Percentiles rank a stretch among this genome's conserved stretches.
Conservation (phyloP, 2,113 vertebrate species). For the Suncus etruscus region DNA sequence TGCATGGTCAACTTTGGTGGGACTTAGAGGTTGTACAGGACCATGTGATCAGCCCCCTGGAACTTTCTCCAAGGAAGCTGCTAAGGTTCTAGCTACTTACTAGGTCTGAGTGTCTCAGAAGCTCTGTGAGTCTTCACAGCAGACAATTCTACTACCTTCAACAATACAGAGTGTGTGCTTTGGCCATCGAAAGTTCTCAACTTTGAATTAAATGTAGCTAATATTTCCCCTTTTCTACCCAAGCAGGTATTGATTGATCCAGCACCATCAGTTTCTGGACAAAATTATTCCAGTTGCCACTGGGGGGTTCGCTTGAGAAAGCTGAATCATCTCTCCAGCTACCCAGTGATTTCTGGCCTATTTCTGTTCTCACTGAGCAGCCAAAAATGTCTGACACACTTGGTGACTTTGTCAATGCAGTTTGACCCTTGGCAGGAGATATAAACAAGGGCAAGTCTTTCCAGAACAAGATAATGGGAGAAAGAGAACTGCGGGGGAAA, state of each 20-base stretch:
- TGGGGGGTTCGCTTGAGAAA: background rate
- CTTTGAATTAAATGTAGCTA: background rate
- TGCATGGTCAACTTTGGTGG: background rate
- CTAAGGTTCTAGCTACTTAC: background rate
- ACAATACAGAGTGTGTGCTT: background rate
- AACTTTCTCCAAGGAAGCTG: slow-evolving; percentile 4
- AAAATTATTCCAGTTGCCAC: background rate
- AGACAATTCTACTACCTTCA: background rate
- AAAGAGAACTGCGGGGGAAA: background rate
- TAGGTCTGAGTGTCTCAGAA: background rate
- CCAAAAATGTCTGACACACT: background rate
- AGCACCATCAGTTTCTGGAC: background rate
- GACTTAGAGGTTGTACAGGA: background rate
- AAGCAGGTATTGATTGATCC: slow-evolving; percentile 25
- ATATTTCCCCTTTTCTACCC: background rate
- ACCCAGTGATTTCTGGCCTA: background rate
- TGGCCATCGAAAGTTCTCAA: background rate
- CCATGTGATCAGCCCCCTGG: background rate
- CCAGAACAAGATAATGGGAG: background rate
- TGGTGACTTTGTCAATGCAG: background rate
- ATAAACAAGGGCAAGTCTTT: background rate
- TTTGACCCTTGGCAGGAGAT: slow-evolving; percentile 11
- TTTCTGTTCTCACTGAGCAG: slow-evolving; percentile 6
- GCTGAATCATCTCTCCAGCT: background rate
- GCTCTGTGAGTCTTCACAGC: background rate